These are phyloP conservation scores for Champsocephalus esox DNA, from an alignment of 2,797 vertebrate genomes.

Conservation along the genomic window DNA sequence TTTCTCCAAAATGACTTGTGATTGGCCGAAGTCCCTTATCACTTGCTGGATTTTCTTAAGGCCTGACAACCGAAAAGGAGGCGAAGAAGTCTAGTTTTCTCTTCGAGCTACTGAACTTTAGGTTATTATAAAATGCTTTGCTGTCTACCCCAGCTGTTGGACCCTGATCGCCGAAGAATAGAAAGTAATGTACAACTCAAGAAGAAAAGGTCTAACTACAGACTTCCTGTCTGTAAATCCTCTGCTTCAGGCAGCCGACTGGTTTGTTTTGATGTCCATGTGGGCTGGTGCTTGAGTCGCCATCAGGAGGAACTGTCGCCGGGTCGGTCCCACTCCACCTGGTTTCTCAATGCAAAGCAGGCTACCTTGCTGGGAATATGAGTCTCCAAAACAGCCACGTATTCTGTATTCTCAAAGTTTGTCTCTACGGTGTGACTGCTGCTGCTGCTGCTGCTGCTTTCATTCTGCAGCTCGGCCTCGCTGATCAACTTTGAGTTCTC, in stretches of 20 bases:
- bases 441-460: slow-evolving; percentile 33
- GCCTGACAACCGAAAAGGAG: too few species aligned
- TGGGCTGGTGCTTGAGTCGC: not conserved
- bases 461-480: not conserved
- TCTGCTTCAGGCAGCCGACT: not conserved
- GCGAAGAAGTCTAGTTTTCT: too few species aligned
- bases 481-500: slow-evolving; percentile 40
- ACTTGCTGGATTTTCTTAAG: too few species aligned
- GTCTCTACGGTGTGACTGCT: slow-evolving; percentile 13
- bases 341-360: slow-evolving; percentile 60
- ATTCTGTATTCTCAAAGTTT: slow-evolving; percentile 10
- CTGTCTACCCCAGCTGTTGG: too few species aligned
- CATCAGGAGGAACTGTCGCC: slow-evolving; percentile 67
- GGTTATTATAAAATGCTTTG: too few species aligned
- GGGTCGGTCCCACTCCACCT: slow-evolving; percentile 81
- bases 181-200: not conserved
- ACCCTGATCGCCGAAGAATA: too few species aligned
- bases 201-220: not conserved
- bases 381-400: not conserved
- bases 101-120: too few species aligned
- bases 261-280: slow-evolving; percentile 1
- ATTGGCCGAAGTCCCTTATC: not conserved
- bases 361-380: slow-evolving; percentile 31
- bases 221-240: not conserved
- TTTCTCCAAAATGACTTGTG: not conserved